Percentiles rank a stretch among this genome's conserved stretches.
These are phyloP conservation scores for Lasiurus cinereus DNA, from an alignment of 2,113 vertebrate genomes.

Conservation along the genomic window DNA sequence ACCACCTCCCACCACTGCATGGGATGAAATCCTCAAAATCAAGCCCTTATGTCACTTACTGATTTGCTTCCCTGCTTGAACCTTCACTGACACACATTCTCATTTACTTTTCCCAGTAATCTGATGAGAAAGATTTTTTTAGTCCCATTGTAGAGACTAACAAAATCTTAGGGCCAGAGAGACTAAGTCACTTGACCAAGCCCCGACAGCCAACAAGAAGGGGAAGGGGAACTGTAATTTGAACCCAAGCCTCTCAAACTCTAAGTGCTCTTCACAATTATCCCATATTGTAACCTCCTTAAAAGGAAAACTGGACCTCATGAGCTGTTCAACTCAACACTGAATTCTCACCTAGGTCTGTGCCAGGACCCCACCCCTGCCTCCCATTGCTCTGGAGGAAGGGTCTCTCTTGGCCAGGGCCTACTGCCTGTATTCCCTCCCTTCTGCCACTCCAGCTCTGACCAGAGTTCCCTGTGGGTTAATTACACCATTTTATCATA, in stretches of 20 bases:
- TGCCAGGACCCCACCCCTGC: not conserved
- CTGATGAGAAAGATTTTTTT: not conserved
- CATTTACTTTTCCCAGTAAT: not conserved
- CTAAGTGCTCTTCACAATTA: not conserved
- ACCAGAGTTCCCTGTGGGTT: not conserved
- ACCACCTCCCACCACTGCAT: too few relatives aligned
- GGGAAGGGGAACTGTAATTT: not conserved
- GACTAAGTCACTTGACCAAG: not conserved
- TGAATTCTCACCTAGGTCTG: not conserved
- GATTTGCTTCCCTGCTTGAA: not conserved
- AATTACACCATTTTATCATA: slow-evolving; percentile 42
- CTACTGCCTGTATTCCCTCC: not conserved
- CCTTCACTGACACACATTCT: not conserved
- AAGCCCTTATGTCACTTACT: not conserved
- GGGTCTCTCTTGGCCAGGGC: not conserved
- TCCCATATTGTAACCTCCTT: not conserved
- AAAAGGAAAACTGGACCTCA: not conserved
- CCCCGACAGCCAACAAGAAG: not conserved
- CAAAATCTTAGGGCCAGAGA: not conserved
- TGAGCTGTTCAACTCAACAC: not conserved
- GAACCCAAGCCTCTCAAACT: not conserved
- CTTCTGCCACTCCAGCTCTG: not conserved
- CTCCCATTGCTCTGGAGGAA: not conserved
- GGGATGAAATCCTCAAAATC: not conserved
- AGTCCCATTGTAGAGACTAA: not conserved